Conservation (phyloP, 2,797 vertebrate genomes). For the Sebastes kiyomatsui region DNA sequence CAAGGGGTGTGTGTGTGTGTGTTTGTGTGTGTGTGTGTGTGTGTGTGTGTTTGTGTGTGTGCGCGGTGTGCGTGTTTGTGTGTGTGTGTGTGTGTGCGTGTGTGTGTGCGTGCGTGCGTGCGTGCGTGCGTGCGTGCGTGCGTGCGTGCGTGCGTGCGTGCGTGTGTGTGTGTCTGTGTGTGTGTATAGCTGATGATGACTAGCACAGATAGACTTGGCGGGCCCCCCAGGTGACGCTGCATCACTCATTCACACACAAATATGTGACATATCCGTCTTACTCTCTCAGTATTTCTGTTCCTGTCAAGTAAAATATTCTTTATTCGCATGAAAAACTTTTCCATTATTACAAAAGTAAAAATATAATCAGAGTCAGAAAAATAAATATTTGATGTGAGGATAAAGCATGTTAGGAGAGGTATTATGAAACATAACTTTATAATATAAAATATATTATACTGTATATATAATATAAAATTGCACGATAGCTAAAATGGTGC, state of each 20-base stretch:
- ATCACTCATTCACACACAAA: conserved; percentile 11
- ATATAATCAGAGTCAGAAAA: not conserved
- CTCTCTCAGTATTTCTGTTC: not conserved
- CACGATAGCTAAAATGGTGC: not conserved
- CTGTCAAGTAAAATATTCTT: not conserved
- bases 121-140: not conserved
- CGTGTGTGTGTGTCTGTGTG: not conserved
- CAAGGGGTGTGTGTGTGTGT: not conserved
- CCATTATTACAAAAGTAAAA: too few species aligned
- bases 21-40: not conserved
- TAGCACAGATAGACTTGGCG: not conserved
- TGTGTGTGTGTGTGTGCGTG: not conserved
- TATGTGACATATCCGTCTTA: not conserved
- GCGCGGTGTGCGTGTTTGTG: not conserved
- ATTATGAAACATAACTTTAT: not conserved
- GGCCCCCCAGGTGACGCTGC: conserved; percentile 9
- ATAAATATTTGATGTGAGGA: not conserved
- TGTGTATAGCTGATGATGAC: not conserved
- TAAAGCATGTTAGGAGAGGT: not conserved
- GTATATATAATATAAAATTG: not conserved
- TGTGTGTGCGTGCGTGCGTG: not conserved
- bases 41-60: not conserved
- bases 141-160: not conserved
- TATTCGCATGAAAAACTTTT: not conserved
- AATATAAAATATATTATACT: not conserved